phyloP scores from a whole-genome alignment of 2,113 vertebrate genomes.

The Sander lucioperca region DNA sequence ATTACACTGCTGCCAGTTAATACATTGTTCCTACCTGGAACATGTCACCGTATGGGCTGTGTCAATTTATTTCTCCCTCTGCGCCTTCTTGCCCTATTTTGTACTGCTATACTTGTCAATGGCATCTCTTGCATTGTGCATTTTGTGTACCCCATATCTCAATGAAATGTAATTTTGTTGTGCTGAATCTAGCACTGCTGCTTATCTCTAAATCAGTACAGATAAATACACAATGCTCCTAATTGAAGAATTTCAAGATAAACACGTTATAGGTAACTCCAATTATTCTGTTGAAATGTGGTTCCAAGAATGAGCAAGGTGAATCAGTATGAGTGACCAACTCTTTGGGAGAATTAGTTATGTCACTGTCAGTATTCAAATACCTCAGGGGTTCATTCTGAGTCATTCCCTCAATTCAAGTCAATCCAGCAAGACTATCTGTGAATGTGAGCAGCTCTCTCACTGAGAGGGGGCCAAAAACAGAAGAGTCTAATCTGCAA shows the following conservation, averaged over 20 bases:
- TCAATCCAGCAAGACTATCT: constrained; percentile 17
- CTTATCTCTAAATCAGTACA: not conserved
- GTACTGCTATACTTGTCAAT: not conserved
- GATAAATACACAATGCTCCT: not conserved
- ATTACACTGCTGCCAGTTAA: constrained; percentile 1
- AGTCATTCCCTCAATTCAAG: constrained; percentile 15
- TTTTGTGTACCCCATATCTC: constrained; percentile 6
- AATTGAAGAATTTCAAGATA: no score
- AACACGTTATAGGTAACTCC: no score
- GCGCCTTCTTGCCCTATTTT: not conserved
- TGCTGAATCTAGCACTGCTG: constrained; percentile 14
- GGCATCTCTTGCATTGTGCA: not conserved
- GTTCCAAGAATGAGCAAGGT: not conserved
- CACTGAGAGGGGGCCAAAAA: constrained; percentile 1
- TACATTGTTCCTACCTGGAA: not conserved
- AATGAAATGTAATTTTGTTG: not conserved
- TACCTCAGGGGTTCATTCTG: constrained; percentile 2
- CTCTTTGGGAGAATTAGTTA: constrained; percentile 15
- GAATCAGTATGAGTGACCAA: constrained; percentile 8
- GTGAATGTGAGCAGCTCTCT: constrained; percentile 21
- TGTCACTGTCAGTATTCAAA: constrained; percentile 20
- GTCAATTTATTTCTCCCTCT: not conserved
- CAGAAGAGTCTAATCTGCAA: constrained; percentile 43
- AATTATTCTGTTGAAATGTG: no score
- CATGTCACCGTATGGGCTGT: not conserved